phyloP scores from a whole-genome alignment of 2,113 vertebrate genomes.

The Apteryx owenii region DNA sequence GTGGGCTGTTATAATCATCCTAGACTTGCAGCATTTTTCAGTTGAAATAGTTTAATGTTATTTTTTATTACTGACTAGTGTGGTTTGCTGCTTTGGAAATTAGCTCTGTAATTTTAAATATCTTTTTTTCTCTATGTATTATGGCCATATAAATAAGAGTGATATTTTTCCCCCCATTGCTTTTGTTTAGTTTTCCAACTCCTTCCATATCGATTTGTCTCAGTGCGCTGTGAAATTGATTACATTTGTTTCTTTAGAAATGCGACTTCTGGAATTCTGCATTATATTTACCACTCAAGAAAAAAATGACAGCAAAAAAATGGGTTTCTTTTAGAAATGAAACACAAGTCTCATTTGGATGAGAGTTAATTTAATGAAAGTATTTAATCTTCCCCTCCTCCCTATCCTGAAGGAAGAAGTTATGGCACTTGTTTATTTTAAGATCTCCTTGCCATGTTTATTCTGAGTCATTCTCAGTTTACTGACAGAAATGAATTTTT shows the following conservation, averaged over 20 bases:
- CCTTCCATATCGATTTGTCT: constrained; percentile 61
- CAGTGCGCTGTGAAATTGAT: constrained; percentile 37
- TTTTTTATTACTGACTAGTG: constrained; percentile 26
- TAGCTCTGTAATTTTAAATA: constrained; percentile 44
- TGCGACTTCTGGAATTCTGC: constrained; percentile 40
- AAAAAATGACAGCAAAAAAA: constrained; percentile 17
- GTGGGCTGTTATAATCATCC: neutral
- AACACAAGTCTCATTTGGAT: constrained; percentile 33
- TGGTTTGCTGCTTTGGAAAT: constrained; percentile 25
- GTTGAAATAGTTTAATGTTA: constrained; percentile 17
- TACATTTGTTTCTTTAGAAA: constrained; percentile 50
- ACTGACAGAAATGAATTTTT: constrained; percentile 36
- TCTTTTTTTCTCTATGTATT: neutral
- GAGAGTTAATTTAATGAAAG: constrained; percentile 64
- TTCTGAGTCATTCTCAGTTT: constrained; percentile 44
- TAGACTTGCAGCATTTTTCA: neutral
- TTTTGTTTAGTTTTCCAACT: constrained; percentile 52
- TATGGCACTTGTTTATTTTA: constrained; percentile 41
- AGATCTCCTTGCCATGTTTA: constrained; percentile 42
- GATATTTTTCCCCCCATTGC: constrained; percentile 7
- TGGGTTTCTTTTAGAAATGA: constrained; percentile 12
- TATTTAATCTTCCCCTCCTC: constrained; percentile 57
- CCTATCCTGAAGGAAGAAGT: constrained; percentile 17
- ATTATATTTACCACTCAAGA: constrained; percentile 19
- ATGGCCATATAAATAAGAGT: neutral